phyloP scores from a whole-genome alignment of 1,140 invertebrate species.

The Euura saliciscinereae region DNA sequence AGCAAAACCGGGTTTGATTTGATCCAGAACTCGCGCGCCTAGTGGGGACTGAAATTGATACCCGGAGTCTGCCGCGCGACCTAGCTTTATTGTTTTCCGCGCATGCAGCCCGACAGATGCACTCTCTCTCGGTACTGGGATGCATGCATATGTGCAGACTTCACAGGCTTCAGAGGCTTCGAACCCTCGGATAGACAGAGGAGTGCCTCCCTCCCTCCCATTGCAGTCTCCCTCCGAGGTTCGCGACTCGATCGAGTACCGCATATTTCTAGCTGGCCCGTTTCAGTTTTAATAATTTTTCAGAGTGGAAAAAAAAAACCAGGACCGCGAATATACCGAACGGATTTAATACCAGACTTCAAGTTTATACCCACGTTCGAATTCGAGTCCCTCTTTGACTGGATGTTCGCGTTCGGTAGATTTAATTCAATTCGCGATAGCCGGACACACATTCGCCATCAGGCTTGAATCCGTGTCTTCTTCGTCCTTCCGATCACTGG shows the following conservation, averaged over 20 bases:
- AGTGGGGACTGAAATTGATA: constrained; percentile 5
- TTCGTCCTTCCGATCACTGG: too few species aligned
- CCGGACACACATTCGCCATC: too few species aligned
- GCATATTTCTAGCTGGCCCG: neutral
- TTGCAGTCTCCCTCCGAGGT: too few species aligned
- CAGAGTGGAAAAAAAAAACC: neutral
- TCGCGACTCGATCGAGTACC: neutral
- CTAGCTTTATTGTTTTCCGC: neutral
- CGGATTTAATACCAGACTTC: neutral
- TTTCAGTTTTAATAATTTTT: neutral
- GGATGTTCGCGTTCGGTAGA: too few species aligned
- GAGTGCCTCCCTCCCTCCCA: neutral
- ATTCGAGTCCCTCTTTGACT: too few species aligned
- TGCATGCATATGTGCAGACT: neutral
- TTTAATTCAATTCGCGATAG: too few species aligned
- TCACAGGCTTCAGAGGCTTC: too few species aligned
- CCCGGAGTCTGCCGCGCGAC: neutral
- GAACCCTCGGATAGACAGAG: neutral
- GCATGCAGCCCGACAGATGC: neutral
- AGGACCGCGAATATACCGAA: neutral
- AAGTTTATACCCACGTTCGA: too few species aligned
- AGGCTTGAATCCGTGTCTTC: too few species aligned
- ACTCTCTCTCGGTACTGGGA: neutral
- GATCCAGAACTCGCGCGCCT: neutral
- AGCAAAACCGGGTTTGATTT: neutral